Evolutionary conservation across 1,140 invertebrate genomes (phyloP), one percentile per base, ranked within the genome.

Genomic region (Tenebrio molitor): DNA sequence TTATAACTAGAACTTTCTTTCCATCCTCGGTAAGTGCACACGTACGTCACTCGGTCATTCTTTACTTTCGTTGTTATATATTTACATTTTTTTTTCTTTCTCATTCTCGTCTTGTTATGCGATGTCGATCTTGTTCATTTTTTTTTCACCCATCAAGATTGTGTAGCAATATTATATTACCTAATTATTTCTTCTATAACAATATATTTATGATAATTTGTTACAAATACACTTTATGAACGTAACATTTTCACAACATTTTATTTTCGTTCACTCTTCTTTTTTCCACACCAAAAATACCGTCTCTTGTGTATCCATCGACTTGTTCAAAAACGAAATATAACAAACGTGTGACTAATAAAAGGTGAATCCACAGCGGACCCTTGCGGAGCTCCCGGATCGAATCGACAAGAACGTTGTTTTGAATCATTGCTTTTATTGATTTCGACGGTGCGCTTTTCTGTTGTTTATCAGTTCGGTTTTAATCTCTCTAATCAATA

Each of bases 1-100:
- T 78, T 77, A 75, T 71, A 68, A 69, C 15, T 29, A 12, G 2
- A 58, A 29, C 21, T 58, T 58, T 58, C 50, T 58, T 53, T 29
- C 50, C 23, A 53, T 58, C 50, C 50, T 58, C 50, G 50, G 23
- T 58, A 58, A 25, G 50, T 58, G 50, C 50, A 58, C 29, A 58
- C 23, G 4, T 4, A 33, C 29, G 29, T 5, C 29, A 33, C 4
- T n/a, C n/a, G n/a, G n/a, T n/a, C n/a, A n/a, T n/a, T n/a, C n/a
- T n/a, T n/a, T n/a, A n/a, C n/a, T n/a, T n/a, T 7, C 12, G 3
- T 39, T 39, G 7, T 12, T 39, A 33, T 39, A 39, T 7, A 39
- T 2, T n/a, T 39, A 7, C 50, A 29, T 53, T 53, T 1, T 29
- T 29, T 58, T 14, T 29, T 16, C 17, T 29, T 29, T 23, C 3